phyloP scores from a whole-genome alignment of 2,888 invertebrate genomes.

The Congeria kusceri region DNA sequence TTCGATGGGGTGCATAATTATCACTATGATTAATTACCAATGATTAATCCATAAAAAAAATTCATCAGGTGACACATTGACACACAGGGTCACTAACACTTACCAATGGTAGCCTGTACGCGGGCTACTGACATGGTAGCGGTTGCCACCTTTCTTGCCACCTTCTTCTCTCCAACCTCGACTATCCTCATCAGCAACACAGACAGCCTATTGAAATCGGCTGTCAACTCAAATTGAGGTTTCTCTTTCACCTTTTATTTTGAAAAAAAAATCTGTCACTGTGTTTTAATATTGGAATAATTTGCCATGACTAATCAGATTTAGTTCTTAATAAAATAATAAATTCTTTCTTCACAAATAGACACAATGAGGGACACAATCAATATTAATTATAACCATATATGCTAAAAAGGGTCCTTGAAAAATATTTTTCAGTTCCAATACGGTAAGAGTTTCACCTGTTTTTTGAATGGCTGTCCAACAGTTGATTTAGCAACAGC shows the following conservation, averaged over 20 bases:
- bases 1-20: too few species aligned
- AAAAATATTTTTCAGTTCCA: too few species aligned
- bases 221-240: conserved; percentile 88
- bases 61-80: too few species aligned
- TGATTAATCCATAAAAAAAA: too few species aligned
- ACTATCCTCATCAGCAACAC: conserved; percentile 93
- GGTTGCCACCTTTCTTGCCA: conserved; percentile 94
- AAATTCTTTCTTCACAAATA: too few species aligned
- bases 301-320: not conserved
- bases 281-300: too few species aligned
- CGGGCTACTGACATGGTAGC: conserved; percentile 96
- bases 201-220: conserved; percentile 96
- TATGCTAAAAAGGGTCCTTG: too few species aligned
- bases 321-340: not conserved
- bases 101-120: conserved; percentile 93
- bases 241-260: conserved; percentile 14
- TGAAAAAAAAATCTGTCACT: too few species aligned
- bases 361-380: too few species aligned
- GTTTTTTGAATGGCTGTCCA: not conserved
- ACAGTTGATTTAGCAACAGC: not conserved
- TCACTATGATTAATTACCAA: too few species aligned
- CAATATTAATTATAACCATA: too few species aligned
- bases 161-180: conserved; percentile 88
- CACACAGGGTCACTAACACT: not conserved
- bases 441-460: not conserved